phyloP scores from a whole-genome alignment of 1,140 invertebrate genomes.

The Rhizoglyphus robini region DNA sequence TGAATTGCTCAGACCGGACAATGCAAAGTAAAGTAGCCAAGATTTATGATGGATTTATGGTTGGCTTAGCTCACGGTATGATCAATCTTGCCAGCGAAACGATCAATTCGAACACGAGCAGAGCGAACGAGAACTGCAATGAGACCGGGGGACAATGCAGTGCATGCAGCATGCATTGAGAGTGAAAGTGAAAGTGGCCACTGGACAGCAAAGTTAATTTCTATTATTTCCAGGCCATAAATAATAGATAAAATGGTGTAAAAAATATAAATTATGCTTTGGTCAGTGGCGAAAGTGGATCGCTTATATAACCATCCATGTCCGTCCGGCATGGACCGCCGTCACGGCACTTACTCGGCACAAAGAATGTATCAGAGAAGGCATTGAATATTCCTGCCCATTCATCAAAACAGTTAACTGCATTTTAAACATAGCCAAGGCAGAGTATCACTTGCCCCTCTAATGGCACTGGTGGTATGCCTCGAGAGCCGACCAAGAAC shows the following conservation, averaged over 20 bases:
- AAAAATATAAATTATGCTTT: slow-evolving; percentile 6
- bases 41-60: slow-evolving; percentile 9
- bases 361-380: no score
- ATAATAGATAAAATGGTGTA: slow-evolving; percentile 5
- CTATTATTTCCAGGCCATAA: slow-evolving; percentile 9
- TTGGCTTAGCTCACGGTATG: background rate
- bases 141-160: no score
- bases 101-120: background rate
- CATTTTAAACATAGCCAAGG: background rate
- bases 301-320: no score
- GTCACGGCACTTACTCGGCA: no score
- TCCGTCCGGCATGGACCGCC: no score
- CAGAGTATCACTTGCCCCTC: background rate
- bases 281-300: background rate
- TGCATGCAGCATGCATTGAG: background rate
- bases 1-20: no score
- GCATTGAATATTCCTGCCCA: background rate
- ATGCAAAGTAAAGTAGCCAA: background rate
- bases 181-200: background rate
- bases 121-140: background rate
- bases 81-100: background rate
- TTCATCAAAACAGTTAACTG: background rate
- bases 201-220: slow-evolving; percentile 4
- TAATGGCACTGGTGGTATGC: background rate
- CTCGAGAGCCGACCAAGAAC: background rate